Base-by-base conservation (phyloP, 30 jellyfish, hydroid and myxozoan genomes). In the Mastigias papua region DNA sequence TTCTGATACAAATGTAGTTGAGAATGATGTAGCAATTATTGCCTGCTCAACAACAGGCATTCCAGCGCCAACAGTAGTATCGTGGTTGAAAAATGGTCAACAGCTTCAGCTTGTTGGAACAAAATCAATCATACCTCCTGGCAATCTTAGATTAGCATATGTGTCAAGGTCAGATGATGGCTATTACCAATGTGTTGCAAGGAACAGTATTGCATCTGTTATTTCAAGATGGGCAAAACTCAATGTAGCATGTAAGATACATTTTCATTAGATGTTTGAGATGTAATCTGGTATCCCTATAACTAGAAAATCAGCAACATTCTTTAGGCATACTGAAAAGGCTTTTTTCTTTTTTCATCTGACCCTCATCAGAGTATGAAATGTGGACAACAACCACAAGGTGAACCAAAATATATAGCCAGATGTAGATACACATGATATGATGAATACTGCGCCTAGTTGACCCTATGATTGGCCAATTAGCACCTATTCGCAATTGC, bases 181-280 rank as follows among this genome's bases (percentile, higher is more conserved):
- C 29, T 61, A 69, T 54, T 93, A 93, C 49, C 97, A 93, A 63
- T 93, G 98, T 83, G 95, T 93, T 34, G 98, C 95, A 20, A 25
- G 75, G 54, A 93, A 93, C 76, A n/a, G 82, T 63, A 66, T 87
- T 74, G 98, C 97, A 5, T 81, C 96, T n/a, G 86, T 73, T 26
- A 82, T 82, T n/a, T 92, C 98, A 26, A 77, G 65, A 78, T 79
- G 91, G 64, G 90, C 93, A 61, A 79, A 78, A 49, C 94, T 92
- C 21, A 86, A 73, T 60, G 94, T 92, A 13, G 93, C 98, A 42
- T 92, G 98, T 92, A 80, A 67, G 98, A 58, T 46, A 11, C 34
- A 19, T 23, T 57, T 57, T 57, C 69, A 57, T 2, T 57, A 37
- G 11, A 37, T 37, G 54, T 37, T 3, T 37, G 54, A 37, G 10